These are phyloP conservation scores for Acromyrmex charruanus DNA, from an alignment of 1,140 invertebrate genomes.

Conservation along the genomic window DNA sequence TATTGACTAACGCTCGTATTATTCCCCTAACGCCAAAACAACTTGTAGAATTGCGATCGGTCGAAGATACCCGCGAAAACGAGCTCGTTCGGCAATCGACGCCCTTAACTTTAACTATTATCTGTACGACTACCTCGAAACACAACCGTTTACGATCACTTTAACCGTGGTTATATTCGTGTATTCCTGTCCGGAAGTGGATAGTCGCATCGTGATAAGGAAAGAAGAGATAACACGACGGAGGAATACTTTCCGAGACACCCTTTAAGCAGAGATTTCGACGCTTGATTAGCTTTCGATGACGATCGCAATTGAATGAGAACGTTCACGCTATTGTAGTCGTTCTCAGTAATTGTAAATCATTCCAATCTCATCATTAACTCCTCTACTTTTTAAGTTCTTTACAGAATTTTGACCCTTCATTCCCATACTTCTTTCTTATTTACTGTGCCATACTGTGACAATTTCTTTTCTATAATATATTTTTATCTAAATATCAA, in stretches of 20 bases:
- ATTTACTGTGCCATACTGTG: too few relatives aligned
- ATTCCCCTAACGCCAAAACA: not conserved
- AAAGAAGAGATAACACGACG: conserved; percentile 54
- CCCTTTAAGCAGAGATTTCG: conserved; percentile 58
- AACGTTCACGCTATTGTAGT: conserved; percentile 35
- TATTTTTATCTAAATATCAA: too few relatives aligned
- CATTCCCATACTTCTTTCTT: too few relatives aligned
- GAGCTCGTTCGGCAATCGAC: conserved; percentile 15
- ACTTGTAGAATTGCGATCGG: conserved; percentile 24
- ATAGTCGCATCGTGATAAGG: conserved; percentile 67
- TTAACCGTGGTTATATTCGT: conserved; percentile 59
- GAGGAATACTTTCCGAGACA: conserved; percentile 39
- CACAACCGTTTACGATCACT: conserved; percentile 68
- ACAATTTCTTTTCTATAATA: too few relatives aligned
- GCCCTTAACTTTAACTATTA: conserved; percentile 47
- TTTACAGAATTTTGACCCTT: too few relatives aligned
- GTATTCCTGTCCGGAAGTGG: conserved; percentile 52
- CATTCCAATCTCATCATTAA: not conserved
- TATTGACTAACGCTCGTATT: not conserved
- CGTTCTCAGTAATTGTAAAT: not conserved
- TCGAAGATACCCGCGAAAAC: not conserved
- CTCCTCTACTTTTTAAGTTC: not conserved
- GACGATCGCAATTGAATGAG: conserved; percentile 53
- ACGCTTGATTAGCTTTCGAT: conserved; percentile 33
- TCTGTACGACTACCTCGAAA: conserved; percentile 16